Evolutionary conservation across 2,797 vertebrate genomes (phyloP), one percentile per base, ranked within the genome.

Genomic region (Sylvilagus floridanus): DNA sequence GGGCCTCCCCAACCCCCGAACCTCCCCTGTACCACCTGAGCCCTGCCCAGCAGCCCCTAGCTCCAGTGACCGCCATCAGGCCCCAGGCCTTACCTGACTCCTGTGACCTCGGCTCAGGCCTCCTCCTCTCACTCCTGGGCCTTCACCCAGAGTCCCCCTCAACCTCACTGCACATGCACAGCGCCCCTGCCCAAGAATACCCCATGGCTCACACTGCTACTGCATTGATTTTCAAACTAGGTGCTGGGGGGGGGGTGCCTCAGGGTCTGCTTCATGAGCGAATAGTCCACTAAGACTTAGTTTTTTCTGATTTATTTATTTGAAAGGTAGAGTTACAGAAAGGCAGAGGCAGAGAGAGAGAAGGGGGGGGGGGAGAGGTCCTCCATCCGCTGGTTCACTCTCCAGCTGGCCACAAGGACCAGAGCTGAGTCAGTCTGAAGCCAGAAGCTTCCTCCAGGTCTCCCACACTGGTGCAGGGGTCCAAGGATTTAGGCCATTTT

Each of bases 141-240:
- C 13, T 57, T 66, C n/a, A 35, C 42, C 77, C 19, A 37, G 88
- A 2, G 16, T 47, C 60, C 28, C 6, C 69, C 84, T 78, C 32
- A 30, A 28, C 7, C 21, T 69, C 78, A 57, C 83, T 63, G 37
- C 35, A 37, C 19, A 7, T 30, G 50, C 19, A 9, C 21, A 7
- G 30, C 42, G n/a, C 16, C 37, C 19, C 88, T 69, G 35, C 28
- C 24, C 66, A 57, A 57, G 90, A 73, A 32, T 7, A 35, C 85
- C 77, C 37, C 72, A 0, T 17, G 62, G 66, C 14, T 84, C 72
- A 47, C 0, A 0, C 17, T 69, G 57, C 32, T 66, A 19, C 30
- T 68, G 28, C 62, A 50, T 1, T 86, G 30, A 92, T 60, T 94
- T 76, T 84, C 79, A 83, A 88, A 71, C 52, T 17, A 71, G 71